Conservation (phyloP, 2,797 vertebrate species). For the Toxotes lorentzi region DNA sequence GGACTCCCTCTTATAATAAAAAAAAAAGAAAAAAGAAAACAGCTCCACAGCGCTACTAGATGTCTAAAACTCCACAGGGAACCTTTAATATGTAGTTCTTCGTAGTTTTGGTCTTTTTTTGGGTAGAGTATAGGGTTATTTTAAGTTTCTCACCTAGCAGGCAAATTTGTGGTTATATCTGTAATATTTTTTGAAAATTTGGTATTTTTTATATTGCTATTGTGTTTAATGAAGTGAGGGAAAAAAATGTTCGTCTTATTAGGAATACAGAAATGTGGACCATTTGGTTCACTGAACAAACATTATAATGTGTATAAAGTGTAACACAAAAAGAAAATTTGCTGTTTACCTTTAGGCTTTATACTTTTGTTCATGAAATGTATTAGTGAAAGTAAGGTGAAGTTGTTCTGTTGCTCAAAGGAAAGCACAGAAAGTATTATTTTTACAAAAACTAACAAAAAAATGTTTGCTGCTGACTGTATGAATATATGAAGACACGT, state of each 20-base stretch:
- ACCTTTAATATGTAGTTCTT: not conserved
- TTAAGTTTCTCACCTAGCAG: not conserved
- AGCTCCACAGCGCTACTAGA: not conserved
- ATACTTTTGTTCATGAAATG: not conserved
- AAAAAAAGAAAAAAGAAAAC: not conserved
- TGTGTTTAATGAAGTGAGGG: not conserved
- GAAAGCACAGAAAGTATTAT: not conserved
- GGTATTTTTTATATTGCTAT: not conserved
- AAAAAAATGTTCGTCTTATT: not conserved
- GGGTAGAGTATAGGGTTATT: too few species aligned
- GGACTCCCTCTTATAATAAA: not conserved
- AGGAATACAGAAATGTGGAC: not conserved
- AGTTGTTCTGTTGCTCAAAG: not conserved
- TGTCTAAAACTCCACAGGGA: slow-evolving; percentile 12
- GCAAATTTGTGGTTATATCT: not conserved
- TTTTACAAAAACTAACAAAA: not conserved
- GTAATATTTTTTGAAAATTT: not conserved
- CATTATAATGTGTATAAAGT: not conserved
- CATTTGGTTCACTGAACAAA: not conserved
- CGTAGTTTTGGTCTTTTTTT: not conserved
- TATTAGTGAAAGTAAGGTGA: not conserved
- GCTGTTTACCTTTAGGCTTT: not conserved
- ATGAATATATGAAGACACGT: slow-evolving; percentile 7
- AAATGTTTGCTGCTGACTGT: not conserved
- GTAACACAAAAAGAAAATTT: not conserved